These are phyloP conservation scores for Meganola albula DNA, from an alignment of 2,888 invertebrate species.

Conservation along the genomic window DNA sequence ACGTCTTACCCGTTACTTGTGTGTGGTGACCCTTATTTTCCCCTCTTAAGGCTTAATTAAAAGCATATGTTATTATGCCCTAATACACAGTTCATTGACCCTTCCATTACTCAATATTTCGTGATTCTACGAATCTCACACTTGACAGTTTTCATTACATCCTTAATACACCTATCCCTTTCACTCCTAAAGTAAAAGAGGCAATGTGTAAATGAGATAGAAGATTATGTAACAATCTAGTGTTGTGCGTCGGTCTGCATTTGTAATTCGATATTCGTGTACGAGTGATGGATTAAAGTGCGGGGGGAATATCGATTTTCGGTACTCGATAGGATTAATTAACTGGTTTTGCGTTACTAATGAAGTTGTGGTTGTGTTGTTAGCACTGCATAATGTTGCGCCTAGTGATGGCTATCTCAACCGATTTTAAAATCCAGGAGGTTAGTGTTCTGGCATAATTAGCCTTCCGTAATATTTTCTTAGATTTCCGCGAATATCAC, in stretches of 20 bases:
- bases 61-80: too few species aligned
- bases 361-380: too few species aligned
- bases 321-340: conserved; percentile 26
- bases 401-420: too few species aligned
- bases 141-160: conserved; percentile 61
- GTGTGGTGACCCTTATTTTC: too few species aligned
- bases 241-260: conserved; percentile 38
- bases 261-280: conserved; percentile 65
- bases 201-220: conserved; percentile 25
- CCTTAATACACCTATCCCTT: conserved; percentile 40
- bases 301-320: conserved; percentile 27
- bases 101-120: not conserved
- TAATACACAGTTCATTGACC: not conserved
- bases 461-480: too few species aligned
- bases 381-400: too few species aligned
- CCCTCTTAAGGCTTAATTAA: too few species aligned
- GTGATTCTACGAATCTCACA: conserved; percentile 46
- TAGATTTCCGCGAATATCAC: too few species aligned
- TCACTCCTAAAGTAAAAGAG: conserved; percentile 12
- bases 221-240: conserved; percentile 30
- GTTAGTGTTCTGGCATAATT: too few species aligned
- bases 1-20: too few species aligned
- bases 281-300: conserved; percentile 38
- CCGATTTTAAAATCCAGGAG: too few species aligned
- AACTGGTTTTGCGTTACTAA: too few species aligned